Conservation (phyloP, 2,113 vertebrate species). For the Gymnobelideus leadbeateri region DNA sequence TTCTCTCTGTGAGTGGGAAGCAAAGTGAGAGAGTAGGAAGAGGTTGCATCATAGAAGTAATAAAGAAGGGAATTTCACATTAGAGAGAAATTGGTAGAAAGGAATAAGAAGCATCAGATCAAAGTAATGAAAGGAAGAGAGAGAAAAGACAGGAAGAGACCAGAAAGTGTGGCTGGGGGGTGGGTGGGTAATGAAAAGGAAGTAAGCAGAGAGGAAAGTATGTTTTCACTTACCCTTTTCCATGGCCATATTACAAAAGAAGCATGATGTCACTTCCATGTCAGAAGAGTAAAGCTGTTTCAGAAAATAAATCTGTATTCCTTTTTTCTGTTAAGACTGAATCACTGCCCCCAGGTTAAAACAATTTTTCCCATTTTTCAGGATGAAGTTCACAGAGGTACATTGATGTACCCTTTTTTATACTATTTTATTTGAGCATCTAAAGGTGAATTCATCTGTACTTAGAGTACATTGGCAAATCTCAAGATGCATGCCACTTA, state of each 20-base stretch:
- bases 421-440: conserved; percentile 37
- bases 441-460: conserved; percentile 12
- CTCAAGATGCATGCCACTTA: conserved; percentile 31
- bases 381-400: conserved; percentile 48
- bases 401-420: neutral
- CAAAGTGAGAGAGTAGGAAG: conserved; percentile 23
- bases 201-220: conserved; percentile 64
- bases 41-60: conserved; percentile 23
- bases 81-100: conserved; percentile 55
- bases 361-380: conserved; percentile 30
- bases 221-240: conserved; percentile 72
- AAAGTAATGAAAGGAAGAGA: conserved; percentile 46
- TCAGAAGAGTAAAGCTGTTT: conserved; percentile 57
- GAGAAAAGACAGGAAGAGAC: conserved; percentile 51
- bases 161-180: conserved; percentile 48
- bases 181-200: conserved; percentile 13
- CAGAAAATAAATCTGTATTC: conserved; percentile 49
- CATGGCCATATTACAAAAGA: conserved; percentile 62
- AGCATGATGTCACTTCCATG: conserved; percentile 72
- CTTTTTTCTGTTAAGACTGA: conserved; percentile 46
- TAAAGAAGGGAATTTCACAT: conserved; percentile 59
- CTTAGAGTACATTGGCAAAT: conserved; percentile 14
- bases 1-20: conserved; percentile 38
- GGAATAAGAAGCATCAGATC: conserved; percentile 58
- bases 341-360: conserved; percentile 39